Conservation (phyloP, 92 coral and sea anemone species). For the Paragorgia papillata region DNA sequence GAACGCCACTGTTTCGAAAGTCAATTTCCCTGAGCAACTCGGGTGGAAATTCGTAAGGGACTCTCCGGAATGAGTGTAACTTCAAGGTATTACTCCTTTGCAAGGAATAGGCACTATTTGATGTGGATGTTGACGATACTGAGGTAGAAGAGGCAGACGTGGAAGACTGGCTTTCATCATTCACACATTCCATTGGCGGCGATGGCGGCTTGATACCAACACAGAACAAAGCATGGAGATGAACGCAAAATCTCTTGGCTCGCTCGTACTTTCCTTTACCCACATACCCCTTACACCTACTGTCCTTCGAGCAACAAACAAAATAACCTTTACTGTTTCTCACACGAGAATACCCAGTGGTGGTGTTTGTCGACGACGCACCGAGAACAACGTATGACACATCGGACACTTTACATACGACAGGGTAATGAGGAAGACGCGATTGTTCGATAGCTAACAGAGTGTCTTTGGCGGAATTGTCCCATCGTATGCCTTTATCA, state of each 20-base stretch:
- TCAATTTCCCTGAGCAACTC: neutral
- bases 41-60: conserved; percentile 1
- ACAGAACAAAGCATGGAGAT: conserved; percentile 41
- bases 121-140: too few relatives aligned
- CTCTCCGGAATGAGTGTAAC: neutral
- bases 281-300: neutral
- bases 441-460: neutral
- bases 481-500: neutral
- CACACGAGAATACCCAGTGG: conserved; percentile 3
- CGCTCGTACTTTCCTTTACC: conserved; percentile 43
- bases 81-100: neutral
- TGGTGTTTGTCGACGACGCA: conserved; percentile 2
- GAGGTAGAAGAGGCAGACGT: too few relatives aligned
- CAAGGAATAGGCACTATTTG: too few relatives aligned
- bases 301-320: conserved; percentile 24
- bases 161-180: too few relatives aligned
- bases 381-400: conserved; percentile 11
- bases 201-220: neutral
- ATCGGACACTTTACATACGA: conserved; percentile 17
- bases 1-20: neutral
- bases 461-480: neutral
- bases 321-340: neutral
- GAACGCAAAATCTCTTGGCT: conserved; percentile 25
- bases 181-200: too few relatives aligned
- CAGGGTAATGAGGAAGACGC: neutral